These are phyloP conservation scores for Acrossocheilus wenchowensis DNA, from an alignment of 2,797 vertebrate species.

Conservation along the genomic window DNA sequence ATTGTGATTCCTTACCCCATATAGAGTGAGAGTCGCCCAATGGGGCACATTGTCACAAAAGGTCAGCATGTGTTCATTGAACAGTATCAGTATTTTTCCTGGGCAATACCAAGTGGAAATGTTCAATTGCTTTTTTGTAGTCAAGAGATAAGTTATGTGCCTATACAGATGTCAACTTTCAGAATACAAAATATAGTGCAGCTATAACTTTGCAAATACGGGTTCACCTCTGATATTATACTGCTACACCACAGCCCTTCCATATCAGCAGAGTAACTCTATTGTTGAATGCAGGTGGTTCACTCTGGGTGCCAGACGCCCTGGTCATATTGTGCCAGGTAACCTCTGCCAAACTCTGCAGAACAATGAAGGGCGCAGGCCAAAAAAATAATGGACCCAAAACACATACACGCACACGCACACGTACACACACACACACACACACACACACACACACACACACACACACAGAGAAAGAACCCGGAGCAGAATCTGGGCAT, in stretches of 20 bases:
- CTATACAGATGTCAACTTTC: background rate
- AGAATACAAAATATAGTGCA: background rate
- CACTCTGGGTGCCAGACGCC: conserved; percentile 66
- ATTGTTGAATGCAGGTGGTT: conserved; percentile 71
- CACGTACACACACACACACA: conserved; percentile 58
- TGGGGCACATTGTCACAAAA: background rate
- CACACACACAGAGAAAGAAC: conserved; percentile 50
- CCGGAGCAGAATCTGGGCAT: conserved; percentile 60
- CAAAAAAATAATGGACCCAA: conserved; percentile 60
- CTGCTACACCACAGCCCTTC: conserved; percentile 6
- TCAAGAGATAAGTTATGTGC: background rate
- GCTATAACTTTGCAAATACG: background rate
- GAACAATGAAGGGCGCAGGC: conserved; percentile 50
- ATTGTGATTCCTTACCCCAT: background rate
- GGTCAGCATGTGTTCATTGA: background rate
- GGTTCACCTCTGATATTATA: conserved; percentile 1
- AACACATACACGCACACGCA: conserved; percentile 60
- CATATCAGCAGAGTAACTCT: conserved; percentile 51
- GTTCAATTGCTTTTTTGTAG: background rate
- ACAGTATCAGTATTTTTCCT: background rate
- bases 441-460: background rate
- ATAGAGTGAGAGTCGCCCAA: too few relatives aligned
- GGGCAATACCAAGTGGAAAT: background rate
- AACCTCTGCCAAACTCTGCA: conserved; percentile 49
- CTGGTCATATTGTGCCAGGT: conserved; percentile 66